Evolutionary conservation across 1,140 invertebrate species (phyloP).

Genomic region (Hyposmocoma kahamanoa): DNA sequence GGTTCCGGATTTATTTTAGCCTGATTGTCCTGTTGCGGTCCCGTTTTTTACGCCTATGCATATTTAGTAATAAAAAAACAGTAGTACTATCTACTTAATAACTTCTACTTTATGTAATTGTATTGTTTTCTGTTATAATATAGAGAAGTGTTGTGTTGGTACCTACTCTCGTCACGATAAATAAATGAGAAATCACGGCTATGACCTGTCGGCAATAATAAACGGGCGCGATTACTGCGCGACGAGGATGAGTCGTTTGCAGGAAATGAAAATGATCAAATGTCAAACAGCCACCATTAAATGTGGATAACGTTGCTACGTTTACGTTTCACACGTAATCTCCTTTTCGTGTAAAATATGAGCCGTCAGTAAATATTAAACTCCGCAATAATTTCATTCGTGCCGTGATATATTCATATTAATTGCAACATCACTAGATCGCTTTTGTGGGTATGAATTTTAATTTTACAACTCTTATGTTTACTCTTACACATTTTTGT

Average conservation of each 20-base stretch:
- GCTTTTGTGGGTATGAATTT: constrained; percentile 55
- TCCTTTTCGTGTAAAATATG: constrained; percentile 58
- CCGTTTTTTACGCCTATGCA: too few species aligned
- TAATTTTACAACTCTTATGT: constrained; percentile 39
- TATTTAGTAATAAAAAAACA: too few species aligned
- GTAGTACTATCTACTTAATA: too few species aligned
- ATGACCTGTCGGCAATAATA: constrained; percentile 36
- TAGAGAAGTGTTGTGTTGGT: too few species aligned
- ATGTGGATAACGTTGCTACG: constrained; percentile 56
- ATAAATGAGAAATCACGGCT: too few species aligned
- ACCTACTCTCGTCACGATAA: too few species aligned
- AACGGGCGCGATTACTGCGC: constrained; percentile 34
- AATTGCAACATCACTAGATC: constrained; percentile 55
- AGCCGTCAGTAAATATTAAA: constrained; percentile 64
- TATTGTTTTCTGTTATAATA: too few species aligned
- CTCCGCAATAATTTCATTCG: constrained; percentile 49
- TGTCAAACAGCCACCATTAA: constrained; percentile 62
- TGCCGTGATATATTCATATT: constrained; percentile 62
- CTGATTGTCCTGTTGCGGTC: constrained; percentile 4
- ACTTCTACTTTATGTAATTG: too few species aligned
- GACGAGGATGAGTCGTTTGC: constrained; percentile 37
- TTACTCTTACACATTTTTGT: constrained; percentile 14
- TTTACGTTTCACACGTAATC: constrained; percentile 62
- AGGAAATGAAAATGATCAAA: constrained; percentile 51
- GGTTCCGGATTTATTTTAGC: constrained; percentile 13